A percentile compares a stretch with the other conserved stretches of the same genome.
Evolutionary conservation across 2,113 vertebrate species (phyloP).

Genomic region (Equus przewalskii): DNA sequence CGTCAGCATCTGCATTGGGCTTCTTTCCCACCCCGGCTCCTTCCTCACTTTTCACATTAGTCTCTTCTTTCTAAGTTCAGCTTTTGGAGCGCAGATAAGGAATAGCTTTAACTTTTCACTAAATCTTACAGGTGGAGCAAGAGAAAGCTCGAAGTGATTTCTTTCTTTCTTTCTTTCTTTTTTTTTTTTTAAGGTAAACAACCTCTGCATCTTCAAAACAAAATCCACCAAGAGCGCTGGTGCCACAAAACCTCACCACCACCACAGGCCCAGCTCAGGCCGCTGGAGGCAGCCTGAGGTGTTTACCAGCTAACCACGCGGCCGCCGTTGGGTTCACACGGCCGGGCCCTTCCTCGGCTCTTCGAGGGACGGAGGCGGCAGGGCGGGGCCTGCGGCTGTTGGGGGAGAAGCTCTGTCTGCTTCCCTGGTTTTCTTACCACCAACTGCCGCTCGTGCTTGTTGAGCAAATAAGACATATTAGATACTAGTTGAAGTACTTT

Average conservation of each 20-base stretch:
- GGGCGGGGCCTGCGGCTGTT: background rate
- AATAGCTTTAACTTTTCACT: background rate
- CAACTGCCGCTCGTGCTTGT: background rate
- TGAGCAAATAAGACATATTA: background rate
- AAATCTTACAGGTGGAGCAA: background rate
- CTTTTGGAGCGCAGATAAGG: background rate
- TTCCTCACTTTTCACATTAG: background rate
- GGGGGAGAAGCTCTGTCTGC: background rate
- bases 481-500: background rate
- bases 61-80: background rate
- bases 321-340: background rate
- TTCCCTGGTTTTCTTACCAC: background rate
- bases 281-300: background rate
- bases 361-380: background rate
- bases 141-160: background rate
- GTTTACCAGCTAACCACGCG: constrained; percentile 80
- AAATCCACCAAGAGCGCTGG: constrained; percentile 48
- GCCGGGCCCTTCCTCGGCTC: background rate
- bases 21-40: background rate
- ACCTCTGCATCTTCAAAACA: constrained; percentile 73
- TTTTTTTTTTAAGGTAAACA: constrained; percentile 35
- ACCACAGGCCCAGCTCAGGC: background rate
- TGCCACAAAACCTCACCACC: constrained; percentile 74
- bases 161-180: no score
- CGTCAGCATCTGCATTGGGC: background rate